These are phyloP conservation scores for Bostrychus sinensis DNA, from an alignment of 2,113 vertebrate genomes.

Conservation along the genomic window DNA sequence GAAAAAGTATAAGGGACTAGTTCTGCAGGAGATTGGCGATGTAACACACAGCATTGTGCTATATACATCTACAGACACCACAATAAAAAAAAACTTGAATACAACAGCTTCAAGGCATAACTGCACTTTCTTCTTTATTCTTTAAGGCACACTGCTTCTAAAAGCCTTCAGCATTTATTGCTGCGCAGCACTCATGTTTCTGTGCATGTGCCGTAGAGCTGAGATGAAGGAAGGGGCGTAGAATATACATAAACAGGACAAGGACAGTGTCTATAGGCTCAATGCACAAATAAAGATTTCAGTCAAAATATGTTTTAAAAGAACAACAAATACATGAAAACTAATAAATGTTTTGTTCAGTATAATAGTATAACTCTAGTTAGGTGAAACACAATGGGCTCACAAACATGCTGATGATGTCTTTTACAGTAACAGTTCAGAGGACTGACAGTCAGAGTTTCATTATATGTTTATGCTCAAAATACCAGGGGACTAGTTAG, in stretches of 20 bases:
- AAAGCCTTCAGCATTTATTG: not conserved
- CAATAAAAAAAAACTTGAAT: slow-evolving; percentile 2
- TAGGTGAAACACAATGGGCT: too few relatives aligned
- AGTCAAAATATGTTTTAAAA: too few relatives aligned
- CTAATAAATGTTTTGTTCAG: not conserved
- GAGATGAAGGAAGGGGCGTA: too few relatives aligned
- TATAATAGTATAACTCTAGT: too few relatives aligned
- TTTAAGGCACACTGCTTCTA: slow-evolving; percentile 8
- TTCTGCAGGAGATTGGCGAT: not conserved
- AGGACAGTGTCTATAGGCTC: too few relatives aligned
- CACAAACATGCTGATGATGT: too few relatives aligned
- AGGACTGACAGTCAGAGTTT: not conserved
- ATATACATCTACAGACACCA: slow-evolving; percentile 12
- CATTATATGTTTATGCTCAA: not conserved
- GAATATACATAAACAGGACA: too few relatives aligned
- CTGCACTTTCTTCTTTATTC: slow-evolving; percentile 6
- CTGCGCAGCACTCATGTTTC: not conserved
- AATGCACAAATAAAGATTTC: too few relatives aligned
- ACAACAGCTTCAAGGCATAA: slow-evolving; percentile 29
- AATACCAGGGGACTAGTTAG: not conserved
- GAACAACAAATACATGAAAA: too few relatives aligned
- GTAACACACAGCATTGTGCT: slow-evolving; percentile 8
- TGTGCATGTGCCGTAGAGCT: not conserved
- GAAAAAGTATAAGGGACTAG: not conserved
- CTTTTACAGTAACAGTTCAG: not conserved